These are phyloP conservation scores for Gymnarchus niloticus DNA, from an alignment of 2,113 vertebrate species.

Conservation along the genomic window DNA sequence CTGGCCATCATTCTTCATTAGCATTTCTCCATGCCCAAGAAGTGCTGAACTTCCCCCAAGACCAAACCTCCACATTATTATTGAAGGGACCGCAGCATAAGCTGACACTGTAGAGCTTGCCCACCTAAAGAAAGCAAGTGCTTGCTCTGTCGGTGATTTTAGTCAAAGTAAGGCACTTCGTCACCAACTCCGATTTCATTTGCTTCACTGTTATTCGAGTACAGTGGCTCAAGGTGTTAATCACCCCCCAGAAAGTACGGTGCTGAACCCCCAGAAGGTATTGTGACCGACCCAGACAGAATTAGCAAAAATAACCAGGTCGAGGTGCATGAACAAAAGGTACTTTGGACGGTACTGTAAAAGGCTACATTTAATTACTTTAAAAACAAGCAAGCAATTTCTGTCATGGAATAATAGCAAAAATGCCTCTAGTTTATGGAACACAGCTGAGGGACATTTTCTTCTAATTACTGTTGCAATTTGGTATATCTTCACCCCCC, in stretches of 20 bases:
- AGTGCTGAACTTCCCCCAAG: background rate
- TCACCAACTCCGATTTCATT: no score
- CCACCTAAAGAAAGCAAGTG: background rate
- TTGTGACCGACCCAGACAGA: background rate
- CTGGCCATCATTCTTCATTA: background rate
- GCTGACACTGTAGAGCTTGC: background rate
- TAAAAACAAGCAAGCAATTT: background rate
- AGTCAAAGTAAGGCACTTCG: background rate
- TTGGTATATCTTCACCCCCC: no score
- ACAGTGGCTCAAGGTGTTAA: no score
- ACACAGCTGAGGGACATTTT: no score
- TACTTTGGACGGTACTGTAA: background rate
- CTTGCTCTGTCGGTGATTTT: background rate
- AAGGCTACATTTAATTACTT: background rate
- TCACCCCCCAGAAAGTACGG: no score
- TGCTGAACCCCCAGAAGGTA: background rate
- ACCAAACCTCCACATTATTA: background rate
- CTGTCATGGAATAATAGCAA: no score
- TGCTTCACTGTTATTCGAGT: no score
- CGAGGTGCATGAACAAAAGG: no score
- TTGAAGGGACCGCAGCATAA: background rate
- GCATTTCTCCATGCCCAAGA: background rate
- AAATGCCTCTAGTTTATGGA: no score
- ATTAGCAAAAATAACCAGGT: background rate
- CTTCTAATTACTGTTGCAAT: no score